These are phyloP conservation scores for Aproaerema taeniolella DNA, from an alignment of 2,888 invertebrate genomes.

Conservation along the genomic window DNA sequence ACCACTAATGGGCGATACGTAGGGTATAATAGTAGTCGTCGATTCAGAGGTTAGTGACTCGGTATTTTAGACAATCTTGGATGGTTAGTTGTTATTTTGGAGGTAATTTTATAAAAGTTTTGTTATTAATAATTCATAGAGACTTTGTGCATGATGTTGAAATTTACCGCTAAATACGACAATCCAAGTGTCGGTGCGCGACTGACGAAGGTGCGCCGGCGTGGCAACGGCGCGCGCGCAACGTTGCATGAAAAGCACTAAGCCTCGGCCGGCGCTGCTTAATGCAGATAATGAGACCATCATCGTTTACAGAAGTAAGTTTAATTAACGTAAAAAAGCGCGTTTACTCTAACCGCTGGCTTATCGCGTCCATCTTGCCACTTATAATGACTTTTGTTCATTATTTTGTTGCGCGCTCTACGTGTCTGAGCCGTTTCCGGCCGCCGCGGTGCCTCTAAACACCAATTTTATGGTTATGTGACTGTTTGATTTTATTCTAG, in stretches of 20 bases:
- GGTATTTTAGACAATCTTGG: not conserved
- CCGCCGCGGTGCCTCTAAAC: constrained; percentile 46
- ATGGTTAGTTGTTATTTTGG: not conserved
- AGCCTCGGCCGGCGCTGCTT: constrained; percentile 42
- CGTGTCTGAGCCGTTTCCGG: constrained; percentile 62
- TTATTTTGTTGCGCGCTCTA: constrained; percentile 63
- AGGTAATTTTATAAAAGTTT: not conserved
- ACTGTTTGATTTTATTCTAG: constrained; percentile 53
- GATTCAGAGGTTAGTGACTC: constrained; percentile 7
- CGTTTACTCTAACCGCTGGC: constrained; percentile 67
- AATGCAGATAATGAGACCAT: constrained; percentile 62
- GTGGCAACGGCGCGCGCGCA: constrained; percentile 30
- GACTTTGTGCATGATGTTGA: constrained; percentile 10
- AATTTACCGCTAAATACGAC: constrained; percentile 34
- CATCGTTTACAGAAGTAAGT: constrained; percentile 71
- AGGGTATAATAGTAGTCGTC: constrained; percentile 2
- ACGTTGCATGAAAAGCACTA: constrained; percentile 51
- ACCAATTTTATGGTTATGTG: constrained; percentile 60
- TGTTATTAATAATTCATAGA: constrained; percentile 3
- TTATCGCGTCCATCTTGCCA: constrained; percentile 64
- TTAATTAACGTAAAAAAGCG: constrained; percentile 76
- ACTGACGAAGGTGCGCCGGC: constrained; percentile 15
- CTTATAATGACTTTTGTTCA: constrained; percentile 73
- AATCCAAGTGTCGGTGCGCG: constrained; percentile 20
- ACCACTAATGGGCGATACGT: constrained; percentile 24